phyloP scores from a whole-genome alignment of 1,140 invertebrate species.

The Chironomus tepperi region DNA sequence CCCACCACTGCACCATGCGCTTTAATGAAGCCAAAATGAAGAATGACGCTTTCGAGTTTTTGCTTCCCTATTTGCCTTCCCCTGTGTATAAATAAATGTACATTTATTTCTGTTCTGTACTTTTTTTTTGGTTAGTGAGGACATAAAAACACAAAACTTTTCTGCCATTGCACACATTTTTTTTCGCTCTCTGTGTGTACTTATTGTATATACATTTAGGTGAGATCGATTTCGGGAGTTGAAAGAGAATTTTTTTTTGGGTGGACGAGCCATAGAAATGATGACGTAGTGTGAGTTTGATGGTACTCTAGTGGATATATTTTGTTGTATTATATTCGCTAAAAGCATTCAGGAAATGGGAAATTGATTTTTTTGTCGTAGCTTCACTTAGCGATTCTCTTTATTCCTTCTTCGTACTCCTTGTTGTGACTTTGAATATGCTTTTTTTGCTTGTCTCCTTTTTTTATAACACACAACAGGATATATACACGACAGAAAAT shows the following conservation, averaged over 20 bases:
- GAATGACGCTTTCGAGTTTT: neutral
- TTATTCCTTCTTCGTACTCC: neutral
- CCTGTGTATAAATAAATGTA: neutral
- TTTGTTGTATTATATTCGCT: constrained; percentile 3
- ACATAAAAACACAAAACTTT: neutral
- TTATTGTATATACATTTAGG: neutral
- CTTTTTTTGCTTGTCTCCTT: neutral
- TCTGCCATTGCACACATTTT: neutral
- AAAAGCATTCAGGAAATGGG: constrained; percentile 16
- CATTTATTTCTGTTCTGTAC: neutral
- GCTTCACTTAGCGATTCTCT: neutral
- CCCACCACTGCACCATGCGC: neutral
- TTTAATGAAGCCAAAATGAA: neutral
- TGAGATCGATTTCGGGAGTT: neutral
- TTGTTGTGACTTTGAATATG: constrained; percentile 20
- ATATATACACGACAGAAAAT: too few relatives aligned
- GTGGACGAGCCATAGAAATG: neutral
- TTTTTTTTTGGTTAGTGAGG: neutral
- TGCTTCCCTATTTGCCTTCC: too few relatives aligned
- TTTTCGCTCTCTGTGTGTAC: neutral
- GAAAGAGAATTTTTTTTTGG: too few relatives aligned
- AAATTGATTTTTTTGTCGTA: constrained; percentile 16
- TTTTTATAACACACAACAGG: too few relatives aligned
- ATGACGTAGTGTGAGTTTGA: neutral
- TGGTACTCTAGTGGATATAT: neutral